These are phyloP conservation scores for Dallia pectoralis DNA, from an alignment of 2,797 vertebrate species.

Conservation along the genomic window DNA sequence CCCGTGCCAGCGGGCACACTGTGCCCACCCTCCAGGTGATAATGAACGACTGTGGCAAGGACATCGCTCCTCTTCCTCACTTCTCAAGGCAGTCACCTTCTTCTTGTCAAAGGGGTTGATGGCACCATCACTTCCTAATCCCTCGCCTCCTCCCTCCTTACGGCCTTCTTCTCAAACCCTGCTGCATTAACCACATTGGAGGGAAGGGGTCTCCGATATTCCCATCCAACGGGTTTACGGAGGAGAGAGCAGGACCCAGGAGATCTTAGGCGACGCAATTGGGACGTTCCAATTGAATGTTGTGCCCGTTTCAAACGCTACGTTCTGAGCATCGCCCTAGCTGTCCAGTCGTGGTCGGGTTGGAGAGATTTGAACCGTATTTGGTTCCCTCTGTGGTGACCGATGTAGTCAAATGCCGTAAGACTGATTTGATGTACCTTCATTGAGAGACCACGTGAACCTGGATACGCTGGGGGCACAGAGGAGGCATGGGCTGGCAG, in stretches of 20 bases:
- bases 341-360: neutral
- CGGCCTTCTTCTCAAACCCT: neutral
- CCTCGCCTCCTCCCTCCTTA: neutral
- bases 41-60: conserved; percentile 10
- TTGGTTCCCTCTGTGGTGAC: neutral
- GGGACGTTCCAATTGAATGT: neutral
- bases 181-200: neutral
- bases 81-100: neutral
- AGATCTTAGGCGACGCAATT: neutral
- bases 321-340: neutral
- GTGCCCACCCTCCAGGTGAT: neutral
- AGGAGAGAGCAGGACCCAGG: neutral
- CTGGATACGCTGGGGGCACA: conserved; percentile 75
- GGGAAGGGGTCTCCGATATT: neutral
- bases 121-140: neutral
- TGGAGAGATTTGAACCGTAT: neutral
- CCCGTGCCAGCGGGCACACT: neutral
- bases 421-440: conserved; percentile 66
- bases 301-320: neutral
- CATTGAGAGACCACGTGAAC: conserved; percentile 81
- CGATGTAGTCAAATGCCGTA: neutral
- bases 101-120: neutral
- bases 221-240: neutral
- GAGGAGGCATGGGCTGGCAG: conserved; percentile 78
- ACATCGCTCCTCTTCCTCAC: neutral